A percentile compares a stretch with the other conserved stretches of the same genome.
phyloP scores from a whole-genome alignment of 1,140 invertebrate genomes.

The Hycleus phaleratus region DNA sequence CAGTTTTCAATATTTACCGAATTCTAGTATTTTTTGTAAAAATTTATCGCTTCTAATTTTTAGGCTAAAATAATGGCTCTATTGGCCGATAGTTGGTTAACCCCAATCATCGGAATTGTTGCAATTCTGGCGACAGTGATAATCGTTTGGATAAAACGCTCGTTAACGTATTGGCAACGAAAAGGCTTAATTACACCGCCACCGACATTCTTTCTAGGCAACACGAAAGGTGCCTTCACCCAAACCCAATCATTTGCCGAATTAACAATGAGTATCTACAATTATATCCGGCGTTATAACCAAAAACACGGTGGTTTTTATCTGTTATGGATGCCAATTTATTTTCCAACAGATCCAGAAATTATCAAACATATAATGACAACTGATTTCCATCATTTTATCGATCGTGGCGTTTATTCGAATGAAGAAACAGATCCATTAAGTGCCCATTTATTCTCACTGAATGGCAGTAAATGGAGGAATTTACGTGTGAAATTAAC shows the following conservation, averaged over 20 bases:
- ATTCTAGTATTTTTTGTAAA: too few species aligned
- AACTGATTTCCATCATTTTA: slow-evolving; percentile 43
- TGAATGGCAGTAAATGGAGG: slow-evolving; percentile 42
- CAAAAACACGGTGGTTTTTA: slow-evolving; percentile 28
- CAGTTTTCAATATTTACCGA: too few species aligned
- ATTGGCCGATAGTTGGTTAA: too few species aligned
- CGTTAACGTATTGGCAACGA: slow-evolving; percentile 1
- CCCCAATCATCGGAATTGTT: too few species aligned
- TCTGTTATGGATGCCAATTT: background rate
- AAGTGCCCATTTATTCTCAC: slow-evolving; percentile 40
- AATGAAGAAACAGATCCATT: slow-evolving; percentile 41
- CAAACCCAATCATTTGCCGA: slow-evolving; percentile 14
- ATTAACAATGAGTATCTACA: background rate
- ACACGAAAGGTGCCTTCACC: background rate
- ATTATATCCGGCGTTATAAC: background rate
- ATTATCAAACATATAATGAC: slow-evolving; percentile 2
- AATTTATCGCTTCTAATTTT: too few species aligned
- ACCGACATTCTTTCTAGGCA: background rate
- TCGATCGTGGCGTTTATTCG: slow-evolving; percentile 37
- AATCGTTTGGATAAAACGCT: too few species aligned
- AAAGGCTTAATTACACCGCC: background rate
- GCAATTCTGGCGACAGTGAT: too few species aligned
- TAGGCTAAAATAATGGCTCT: too few species aligned
- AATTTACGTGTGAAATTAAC: slow-evolving; percentile 36
- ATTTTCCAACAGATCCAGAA: slow-evolving; percentile 2